Evolutionary conservation across 2,113 vertebrate species (phyloP).

Genomic region (Uropsilus gracilis): DNA sequence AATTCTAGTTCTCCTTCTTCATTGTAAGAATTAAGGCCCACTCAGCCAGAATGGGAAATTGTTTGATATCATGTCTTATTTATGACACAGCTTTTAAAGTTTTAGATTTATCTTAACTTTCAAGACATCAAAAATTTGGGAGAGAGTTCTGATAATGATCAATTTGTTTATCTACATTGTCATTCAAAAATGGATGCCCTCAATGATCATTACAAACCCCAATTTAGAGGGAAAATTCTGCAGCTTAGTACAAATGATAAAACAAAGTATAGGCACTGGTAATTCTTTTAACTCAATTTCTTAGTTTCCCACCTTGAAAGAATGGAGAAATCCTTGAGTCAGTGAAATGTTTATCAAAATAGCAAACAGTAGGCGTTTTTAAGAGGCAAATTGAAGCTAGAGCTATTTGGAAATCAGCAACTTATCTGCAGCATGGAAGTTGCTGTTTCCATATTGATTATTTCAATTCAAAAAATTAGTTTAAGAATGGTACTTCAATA

Average conservation of each 20-base stretch:
- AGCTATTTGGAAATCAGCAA: constrained; percentile 33
- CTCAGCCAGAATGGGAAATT: not conserved
- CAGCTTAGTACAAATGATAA: not conserved
- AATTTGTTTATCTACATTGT: not conserved
- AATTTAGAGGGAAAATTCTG: not conserved
- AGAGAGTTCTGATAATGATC: not conserved
- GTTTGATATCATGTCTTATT: not conserved
- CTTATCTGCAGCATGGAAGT: not conserved
- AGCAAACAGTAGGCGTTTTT: not conserved
- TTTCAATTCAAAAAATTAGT: constrained; percentile 30
- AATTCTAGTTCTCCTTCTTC: not conserved
- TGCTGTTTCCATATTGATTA: constrained; percentile 36
- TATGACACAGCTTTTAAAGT: not conserved
- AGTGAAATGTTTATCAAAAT: not conserved
- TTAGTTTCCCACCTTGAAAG: not conserved
- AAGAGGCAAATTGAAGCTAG: not conserved
- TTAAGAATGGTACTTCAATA: not conserved
- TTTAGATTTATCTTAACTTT: not conserved
- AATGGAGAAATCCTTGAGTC: not conserved
- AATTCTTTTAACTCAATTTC: not conserved
- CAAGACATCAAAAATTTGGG: not conserved
- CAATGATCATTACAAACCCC: not conserved
- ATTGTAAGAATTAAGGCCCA: not conserved
- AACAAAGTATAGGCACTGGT: not conserved
- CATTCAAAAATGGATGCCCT: not conserved